Evolutionary conservation across 1,140 invertebrate species (phyloP).

Genomic region (Drusus annulatus): DNA sequence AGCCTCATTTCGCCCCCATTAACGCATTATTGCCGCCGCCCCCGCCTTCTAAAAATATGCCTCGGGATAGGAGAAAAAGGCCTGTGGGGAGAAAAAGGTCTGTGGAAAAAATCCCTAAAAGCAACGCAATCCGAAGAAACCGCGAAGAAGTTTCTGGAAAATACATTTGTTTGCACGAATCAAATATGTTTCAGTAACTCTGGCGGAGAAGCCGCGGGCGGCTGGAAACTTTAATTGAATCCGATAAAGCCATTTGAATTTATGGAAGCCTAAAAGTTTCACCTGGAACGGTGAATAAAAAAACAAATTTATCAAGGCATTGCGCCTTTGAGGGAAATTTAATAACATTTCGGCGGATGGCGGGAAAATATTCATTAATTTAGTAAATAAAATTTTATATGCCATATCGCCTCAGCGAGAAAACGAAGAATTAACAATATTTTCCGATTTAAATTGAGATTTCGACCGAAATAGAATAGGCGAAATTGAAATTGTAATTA

Average conservation of each 20-base stretch:
- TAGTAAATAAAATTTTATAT: slow-evolving; percentile 34
- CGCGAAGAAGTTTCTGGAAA: slow-evolving; percentile 4
- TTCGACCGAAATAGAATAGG: not conserved
- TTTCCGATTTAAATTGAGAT: slow-evolving; percentile 22
- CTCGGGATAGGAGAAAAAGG: slow-evolving; percentile 1
- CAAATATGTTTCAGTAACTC: slow-evolving; percentile 40
- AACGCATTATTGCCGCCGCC: not conserved
- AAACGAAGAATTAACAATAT: slow-evolving; percentile 26
- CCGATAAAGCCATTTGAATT: slow-evolving; percentile 44
- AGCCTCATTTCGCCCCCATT: slow-evolving; percentile 11
- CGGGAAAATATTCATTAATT: slow-evolving; percentile 43
- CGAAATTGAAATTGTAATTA: slow-evolving; percentile 9
- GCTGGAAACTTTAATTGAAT: slow-evolving; percentile 42
- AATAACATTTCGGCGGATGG: slow-evolving; percentile 36
- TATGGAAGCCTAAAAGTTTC: slow-evolving; percentile 43
- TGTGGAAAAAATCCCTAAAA: not conserved
- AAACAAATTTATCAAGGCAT: slow-evolving; percentile 46
- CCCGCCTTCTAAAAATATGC: slow-evolving; percentile 4
- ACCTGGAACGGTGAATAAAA: slow-evolving; percentile 42
- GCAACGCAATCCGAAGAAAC: not conserved
- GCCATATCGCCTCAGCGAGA: not conserved
- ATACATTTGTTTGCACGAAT: slow-evolving; percentile 35
- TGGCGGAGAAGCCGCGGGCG: not conserved
- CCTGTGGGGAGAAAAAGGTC: not conserved
- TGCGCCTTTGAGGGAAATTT: slow-evolving; percentile 41